Base-by-base conservation (phyloP, 1,140 invertebrate genomes). In the Euwallacea fornicatus region DNA sequence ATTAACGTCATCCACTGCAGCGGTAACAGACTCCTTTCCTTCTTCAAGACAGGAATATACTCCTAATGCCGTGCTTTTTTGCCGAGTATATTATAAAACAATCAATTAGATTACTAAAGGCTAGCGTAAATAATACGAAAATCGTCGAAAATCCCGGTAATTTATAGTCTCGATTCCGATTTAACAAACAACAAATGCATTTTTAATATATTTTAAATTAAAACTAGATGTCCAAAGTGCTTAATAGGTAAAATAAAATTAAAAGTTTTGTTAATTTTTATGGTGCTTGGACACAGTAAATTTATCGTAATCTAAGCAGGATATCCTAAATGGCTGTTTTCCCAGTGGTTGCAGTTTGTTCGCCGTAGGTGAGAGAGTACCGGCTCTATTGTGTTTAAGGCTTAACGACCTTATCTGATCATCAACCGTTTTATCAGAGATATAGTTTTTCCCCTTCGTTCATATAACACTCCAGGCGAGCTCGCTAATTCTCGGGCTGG, bases 281-380 rank as follows among this genome's bases (percentile, higher is more conserved):
- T 68, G 66, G 66, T 68, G 33, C n/a, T 56, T 66, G 43, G 56
- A 47, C 44, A 50, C 44, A 33, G 58, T 69, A 61, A 59, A 61
- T 71, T 74, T 68, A 66, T 71, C 66, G 73, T 69, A 71, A 74
- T 74, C 73, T 74, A 66, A 68, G 73, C 73, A 74, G 73, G 73
- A 74, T 74, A 74, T 74, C 73, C 73, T 74, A 74, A 74, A 74
- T 74, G 73, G 69, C 58, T 54, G 64, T 65, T 66, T 64, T 71
- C 69, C 66, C 66, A 67, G 66, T 67, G 66, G 66, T 43, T 67
- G 66, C 66, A 43, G 66, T 60, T 67, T 59, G 66, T 67, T 67
- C 46, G 43, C 13, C 56, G 11, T 47, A 43, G 66, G 66, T 67
- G 66, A 59, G 62, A 61, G 63, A 59, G 56, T 47, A 47, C 55